Evolutionary conservation across 2,113 vertebrate genomes (phyloP).

Genomic region (Bagarius yarrelli): DNA sequence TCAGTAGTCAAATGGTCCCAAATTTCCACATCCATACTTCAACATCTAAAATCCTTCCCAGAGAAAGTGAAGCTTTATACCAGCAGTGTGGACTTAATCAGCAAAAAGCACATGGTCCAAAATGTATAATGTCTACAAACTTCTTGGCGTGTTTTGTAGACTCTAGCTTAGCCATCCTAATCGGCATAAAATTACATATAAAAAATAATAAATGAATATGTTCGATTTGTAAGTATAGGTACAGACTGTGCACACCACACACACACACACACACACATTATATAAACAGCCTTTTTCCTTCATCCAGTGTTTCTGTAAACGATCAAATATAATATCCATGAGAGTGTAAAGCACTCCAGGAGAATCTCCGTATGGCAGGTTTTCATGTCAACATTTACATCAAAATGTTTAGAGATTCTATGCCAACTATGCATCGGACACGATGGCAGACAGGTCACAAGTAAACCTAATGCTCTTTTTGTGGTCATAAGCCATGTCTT

Average conservation of each 20-base stretch:
- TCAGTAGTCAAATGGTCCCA: neutral
- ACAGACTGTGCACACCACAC: neutral
- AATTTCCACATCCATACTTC: neutral
- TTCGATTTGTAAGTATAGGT: neutral
- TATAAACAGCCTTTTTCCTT: neutral
- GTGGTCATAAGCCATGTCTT: neutral
- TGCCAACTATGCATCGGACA: neutral
- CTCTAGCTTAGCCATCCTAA: neutral
- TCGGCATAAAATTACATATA: neutral
- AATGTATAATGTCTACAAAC: neutral
- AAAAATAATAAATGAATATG: neutral
- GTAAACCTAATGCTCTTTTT: neutral
- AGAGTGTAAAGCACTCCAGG: neutral
- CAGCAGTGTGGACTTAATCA: neutral
- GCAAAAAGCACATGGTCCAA: neutral
- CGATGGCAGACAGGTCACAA: neutral
- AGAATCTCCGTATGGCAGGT: neutral
- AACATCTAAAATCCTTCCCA: neutral
- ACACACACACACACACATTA: too few relatives aligned
- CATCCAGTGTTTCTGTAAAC: neutral
- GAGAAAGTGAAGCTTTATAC: neutral
- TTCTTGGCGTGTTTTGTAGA: too few relatives aligned
- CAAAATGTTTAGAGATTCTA: neutral
- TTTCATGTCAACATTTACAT: slow-evolving; percentile 1
- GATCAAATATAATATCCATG: neutral